These are phyloP conservation scores for Aramus guarauna DNA, from an alignment of 2,113 vertebrate genomes.

Conservation along the genomic window DNA sequence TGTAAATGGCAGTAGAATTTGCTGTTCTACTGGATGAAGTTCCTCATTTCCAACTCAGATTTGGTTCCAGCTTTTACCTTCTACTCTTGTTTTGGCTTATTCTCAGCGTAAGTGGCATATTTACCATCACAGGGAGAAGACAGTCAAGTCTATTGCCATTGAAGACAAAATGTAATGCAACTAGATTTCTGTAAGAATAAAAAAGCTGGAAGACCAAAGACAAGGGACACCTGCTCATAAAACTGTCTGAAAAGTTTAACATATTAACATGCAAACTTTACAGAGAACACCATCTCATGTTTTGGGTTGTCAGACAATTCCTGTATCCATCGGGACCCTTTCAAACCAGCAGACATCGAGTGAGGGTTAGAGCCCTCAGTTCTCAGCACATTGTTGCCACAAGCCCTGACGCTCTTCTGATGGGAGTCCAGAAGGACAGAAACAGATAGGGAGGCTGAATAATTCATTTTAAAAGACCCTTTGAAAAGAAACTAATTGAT, in stretches of 20 bases:
- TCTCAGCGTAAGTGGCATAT: neutral
- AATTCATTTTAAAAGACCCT: neutral
- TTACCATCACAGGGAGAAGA: neutral
- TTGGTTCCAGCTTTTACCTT: neutral
- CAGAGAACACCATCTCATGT: neutral
- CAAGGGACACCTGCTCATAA: neutral
- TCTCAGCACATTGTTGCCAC: neutral
- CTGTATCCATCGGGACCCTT: neutral
- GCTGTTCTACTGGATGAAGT: neutral
- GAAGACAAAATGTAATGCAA: neutral
- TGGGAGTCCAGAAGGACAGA: neutral
- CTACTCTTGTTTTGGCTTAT: neutral
- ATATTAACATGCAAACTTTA: neutral
- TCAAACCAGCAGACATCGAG: neutral
- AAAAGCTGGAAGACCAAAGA: neutral
- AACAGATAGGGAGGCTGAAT: neutral
- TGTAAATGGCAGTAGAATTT: neutral
- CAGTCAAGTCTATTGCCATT: neutral
- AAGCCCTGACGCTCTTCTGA: neutral
- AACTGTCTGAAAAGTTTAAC: neutral
- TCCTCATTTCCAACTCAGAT: neutral
- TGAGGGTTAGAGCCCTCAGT: neutral
- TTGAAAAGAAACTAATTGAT: neutral
- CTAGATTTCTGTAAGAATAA: neutral
- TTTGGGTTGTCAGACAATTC: accelerated